Percentiles rank a stretch among this genome's conserved stretches.
phyloP scores from a whole-genome alignment of 2,113 vertebrate genomes.

The Otis tarda region DNA sequence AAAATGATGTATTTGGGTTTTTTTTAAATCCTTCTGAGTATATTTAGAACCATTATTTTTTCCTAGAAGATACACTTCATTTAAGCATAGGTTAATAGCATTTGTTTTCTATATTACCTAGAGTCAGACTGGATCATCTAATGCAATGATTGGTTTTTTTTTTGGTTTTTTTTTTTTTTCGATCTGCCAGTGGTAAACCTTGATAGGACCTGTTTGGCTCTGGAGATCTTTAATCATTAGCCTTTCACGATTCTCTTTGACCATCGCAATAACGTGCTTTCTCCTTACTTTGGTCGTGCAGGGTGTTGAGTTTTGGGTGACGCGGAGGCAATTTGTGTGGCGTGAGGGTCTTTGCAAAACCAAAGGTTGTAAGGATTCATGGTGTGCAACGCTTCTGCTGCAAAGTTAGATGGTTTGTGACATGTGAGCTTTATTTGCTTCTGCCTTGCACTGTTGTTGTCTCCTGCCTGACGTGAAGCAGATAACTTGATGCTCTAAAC shows the following conservation, averaged over 20 bases:
- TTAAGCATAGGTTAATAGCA: not conserved
- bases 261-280: accelerated
- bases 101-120: no score
- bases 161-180: not conserved
- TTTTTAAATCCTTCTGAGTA: not conserved
- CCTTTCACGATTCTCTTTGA: not conserved
- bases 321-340: not conserved
- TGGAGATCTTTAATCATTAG: not conserved
- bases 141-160: not conserved
- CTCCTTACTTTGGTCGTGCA: not conserved
- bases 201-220: not conserved
- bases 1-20: no score
- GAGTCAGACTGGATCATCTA: not conserved
- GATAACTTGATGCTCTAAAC: not conserved
- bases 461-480: not conserved
- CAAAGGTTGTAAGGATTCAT: not conserved
- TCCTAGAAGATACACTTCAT: no score
- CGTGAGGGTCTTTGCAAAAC: not conserved
- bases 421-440: not conserved
- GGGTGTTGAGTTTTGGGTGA: not conserved
- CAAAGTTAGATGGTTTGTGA: not conserved
- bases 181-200: not conserved
- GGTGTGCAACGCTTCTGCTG: not conserved
- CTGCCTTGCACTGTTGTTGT: not conserved
- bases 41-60: not conserved